A percentile compares a stretch with the other conserved stretches of the same genome.
phyloP scores from a whole-genome alignment of 2,113 vertebrate genomes.

The Natator depressus region DNA sequence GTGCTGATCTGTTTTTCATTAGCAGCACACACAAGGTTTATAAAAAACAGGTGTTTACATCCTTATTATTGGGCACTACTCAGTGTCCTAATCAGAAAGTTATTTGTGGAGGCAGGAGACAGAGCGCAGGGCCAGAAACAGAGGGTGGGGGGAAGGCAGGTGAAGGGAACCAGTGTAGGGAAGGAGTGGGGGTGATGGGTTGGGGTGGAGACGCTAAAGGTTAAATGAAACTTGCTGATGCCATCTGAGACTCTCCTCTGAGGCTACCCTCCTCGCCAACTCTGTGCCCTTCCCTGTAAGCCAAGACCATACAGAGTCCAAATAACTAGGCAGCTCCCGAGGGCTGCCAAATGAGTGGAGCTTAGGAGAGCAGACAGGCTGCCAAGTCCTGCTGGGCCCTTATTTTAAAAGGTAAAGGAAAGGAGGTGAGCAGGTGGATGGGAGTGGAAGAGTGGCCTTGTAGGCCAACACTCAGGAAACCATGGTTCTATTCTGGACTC shows the following conservation, averaged over 20 bases:
- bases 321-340: not conserved
- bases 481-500: not conserved
- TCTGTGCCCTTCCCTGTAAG: not conserved
- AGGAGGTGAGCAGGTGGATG: too few species aligned
- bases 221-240: not conserved
- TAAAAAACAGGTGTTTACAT: not conserved
- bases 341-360: too few species aligned
- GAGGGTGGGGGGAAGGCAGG: not conserved
- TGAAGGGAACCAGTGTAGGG: rapidly evolving
- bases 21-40: rapidly evolving
- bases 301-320: not conserved
- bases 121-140: not conserved
- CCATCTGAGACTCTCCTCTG: not conserved
- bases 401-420: too few species aligned
- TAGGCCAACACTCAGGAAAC: not conserved
- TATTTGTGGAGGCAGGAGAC: rapidly evolving
- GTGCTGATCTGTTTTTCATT: rapidly evolving
- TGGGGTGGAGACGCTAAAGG: not conserved
- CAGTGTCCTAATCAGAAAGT: not conserved
- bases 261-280: not conserved
- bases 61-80: rapidly evolving
- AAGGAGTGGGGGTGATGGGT: rapidly evolving
- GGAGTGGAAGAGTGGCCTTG: too few species aligned
- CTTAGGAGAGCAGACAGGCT: too few species aligned
- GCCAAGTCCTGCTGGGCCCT: too few species aligned